phyloP scores from a whole-genome alignment of 2,888 invertebrate species.

The Vannuccia rotundouncinata region DNA sequence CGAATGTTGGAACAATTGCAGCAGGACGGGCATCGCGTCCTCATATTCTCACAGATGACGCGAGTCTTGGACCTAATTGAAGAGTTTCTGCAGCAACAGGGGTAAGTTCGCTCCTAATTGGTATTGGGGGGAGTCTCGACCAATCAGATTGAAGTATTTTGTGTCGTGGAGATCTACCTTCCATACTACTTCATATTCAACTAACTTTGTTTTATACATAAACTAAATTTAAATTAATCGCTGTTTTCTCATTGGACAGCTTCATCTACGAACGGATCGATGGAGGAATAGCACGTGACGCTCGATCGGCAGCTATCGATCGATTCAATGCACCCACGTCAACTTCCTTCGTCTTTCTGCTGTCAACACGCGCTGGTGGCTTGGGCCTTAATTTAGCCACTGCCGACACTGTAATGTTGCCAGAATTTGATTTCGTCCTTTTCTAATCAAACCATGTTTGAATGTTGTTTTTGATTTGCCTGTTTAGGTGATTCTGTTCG shows the following conservation, averaged over 20 bases:
- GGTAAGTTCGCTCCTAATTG: conserved; percentile 60
- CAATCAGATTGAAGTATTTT: too few relatives aligned
- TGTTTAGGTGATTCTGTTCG: conserved; percentile 89
- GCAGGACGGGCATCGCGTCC: conserved; percentile 83
- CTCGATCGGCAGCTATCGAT: conserved; percentile 96
- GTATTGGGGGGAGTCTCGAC: too few relatives aligned
- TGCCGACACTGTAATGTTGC: conserved; percentile 69
- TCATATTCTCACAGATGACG: conserved; percentile 98
- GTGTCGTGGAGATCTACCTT: too few relatives aligned
- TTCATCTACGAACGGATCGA: conserved; percentile 92
- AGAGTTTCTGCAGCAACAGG: conserved; percentile 91
- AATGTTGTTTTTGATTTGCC: neutral
- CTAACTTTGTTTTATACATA: too few relatives aligned
- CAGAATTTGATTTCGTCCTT: neutral
- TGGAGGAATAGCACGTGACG: conserved; percentile 87
- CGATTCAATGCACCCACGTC: conserved; percentile 94
- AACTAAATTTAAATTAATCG: too few relatives aligned
- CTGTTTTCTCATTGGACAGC: too few relatives aligned
- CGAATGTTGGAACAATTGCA: conserved; percentile 85
- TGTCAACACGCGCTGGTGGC: conserved; percentile 93
- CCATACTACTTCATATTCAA: too few relatives aligned
- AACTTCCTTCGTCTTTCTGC: conserved; percentile 80
- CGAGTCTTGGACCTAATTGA: conserved; percentile 97
- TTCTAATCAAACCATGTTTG: neutral
- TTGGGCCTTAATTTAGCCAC: conserved; percentile 96